Evolutionary conservation across 2,888 invertebrate genomes (phyloP).

Genomic region (Acronicta leporina): DNA sequence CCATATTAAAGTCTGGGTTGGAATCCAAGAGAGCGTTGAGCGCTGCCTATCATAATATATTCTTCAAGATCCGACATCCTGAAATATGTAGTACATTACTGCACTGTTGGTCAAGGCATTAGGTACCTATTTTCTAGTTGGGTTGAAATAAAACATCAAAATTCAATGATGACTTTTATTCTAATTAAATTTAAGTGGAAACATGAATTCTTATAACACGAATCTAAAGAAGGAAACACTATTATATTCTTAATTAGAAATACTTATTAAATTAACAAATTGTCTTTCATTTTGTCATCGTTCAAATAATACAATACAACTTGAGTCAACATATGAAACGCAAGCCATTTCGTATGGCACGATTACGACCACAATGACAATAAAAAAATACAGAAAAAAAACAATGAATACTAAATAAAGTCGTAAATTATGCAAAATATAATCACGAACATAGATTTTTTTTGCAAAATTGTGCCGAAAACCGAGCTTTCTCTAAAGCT

Average conservation of each 20-base stretch:
- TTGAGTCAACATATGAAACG: constrained; percentile 54
- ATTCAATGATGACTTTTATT: constrained; percentile 87
- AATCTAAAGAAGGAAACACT: constrained; percentile 89
- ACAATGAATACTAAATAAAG: constrained; percentile 44
- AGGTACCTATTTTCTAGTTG: not conserved
- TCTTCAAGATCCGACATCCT: too few species aligned
- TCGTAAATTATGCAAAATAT: constrained; percentile 65
- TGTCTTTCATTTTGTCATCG: constrained; percentile 85
- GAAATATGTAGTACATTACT: too few species aligned
- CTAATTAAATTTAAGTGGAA: constrained; percentile 89
- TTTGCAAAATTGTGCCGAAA: constrained; percentile 68
- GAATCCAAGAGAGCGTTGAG: too few species aligned
- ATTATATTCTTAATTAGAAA: constrained; percentile 87
- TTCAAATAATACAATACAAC: constrained; percentile 66
- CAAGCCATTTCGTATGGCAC: constrained; percentile 75
- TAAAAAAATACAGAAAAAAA: constrained; percentile 55
- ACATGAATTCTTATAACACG: constrained; percentile 89
- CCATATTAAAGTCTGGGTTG: too few species aligned
- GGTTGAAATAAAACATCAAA: constrained; percentile 71
- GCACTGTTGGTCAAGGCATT: too few species aligned
- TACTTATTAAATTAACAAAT: constrained; percentile 86
- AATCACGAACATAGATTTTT: constrained; percentile 54
- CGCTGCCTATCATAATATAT: too few species aligned
- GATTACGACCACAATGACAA: constrained; percentile 64
- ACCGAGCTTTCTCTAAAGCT: constrained; percentile 55